Percentiles rank a stretch among this genome's conserved stretches.
Conservation (phyloP, 2,797 vertebrate species). For the Pseudochromis fuscus region DNA sequence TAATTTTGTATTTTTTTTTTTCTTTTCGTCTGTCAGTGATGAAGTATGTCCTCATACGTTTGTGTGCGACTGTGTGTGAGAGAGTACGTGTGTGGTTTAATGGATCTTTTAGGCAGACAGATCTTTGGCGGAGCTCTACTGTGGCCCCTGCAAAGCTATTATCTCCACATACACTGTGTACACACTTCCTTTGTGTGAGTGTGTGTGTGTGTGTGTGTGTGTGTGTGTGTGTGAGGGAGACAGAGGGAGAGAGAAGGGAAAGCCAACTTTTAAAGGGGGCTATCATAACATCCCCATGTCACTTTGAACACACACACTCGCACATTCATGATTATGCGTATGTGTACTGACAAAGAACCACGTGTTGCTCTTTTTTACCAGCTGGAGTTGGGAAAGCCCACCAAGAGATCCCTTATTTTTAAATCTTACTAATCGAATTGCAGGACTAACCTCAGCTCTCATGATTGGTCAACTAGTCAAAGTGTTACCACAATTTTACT, state of each 20-base stretch:
- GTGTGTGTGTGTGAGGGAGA: slow-evolving; percentile 22
- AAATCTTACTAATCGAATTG: slow-evolving; percentile 4
- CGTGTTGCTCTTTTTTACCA: slow-evolving; percentile 34
- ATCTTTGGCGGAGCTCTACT: slow-evolving; percentile 64
- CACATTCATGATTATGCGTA: slow-evolving; percentile 31
- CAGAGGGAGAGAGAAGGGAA: slow-evolving; percentile 29
- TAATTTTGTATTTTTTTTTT: slow-evolving; percentile 48
- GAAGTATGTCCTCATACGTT: slow-evolving; percentile 33
- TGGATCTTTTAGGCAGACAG: slow-evolving; percentile 67
- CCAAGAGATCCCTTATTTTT: slow-evolving; percentile 2
- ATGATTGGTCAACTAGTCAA: neutral
- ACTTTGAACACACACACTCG: slow-evolving; percentile 27
- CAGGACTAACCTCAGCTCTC: slow-evolving; percentile 3
- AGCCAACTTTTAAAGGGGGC: slow-evolving; percentile 52
- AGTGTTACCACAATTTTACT: neutral
- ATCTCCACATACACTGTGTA: slow-evolving; percentile 66
- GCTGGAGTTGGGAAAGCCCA: slow-evolving; percentile 30
- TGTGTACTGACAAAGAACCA: slow-evolving; percentile 38
- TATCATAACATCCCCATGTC: slow-evolving; percentile 58
- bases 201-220: slow-evolving; percentile 31
- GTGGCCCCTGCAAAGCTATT: slow-evolving; percentile 69
- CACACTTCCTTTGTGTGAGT: slow-evolving; percentile 51
- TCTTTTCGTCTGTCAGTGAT: slow-evolving; percentile 50
- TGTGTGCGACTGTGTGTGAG: slow-evolving; percentile 10
- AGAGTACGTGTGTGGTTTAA: slow-evolving; percentile 60